A percentile compares a stretch with the other conserved stretches of the same genome.
phyloP scores from a whole-genome alignment of 2,888 invertebrate species.

The Lasiommata megera region DNA sequence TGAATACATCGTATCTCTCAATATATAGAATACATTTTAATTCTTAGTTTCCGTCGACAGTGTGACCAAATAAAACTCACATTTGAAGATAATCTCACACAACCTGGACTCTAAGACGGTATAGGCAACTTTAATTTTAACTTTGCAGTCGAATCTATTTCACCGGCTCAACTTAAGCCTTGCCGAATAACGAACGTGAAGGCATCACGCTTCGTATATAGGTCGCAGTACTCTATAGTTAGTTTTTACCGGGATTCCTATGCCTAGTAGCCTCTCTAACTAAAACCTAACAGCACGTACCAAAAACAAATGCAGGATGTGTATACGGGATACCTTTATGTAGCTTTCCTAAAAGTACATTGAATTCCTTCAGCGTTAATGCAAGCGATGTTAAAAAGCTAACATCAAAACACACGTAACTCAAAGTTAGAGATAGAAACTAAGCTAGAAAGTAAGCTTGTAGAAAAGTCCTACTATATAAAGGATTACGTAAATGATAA shows the following conservation, averaged over 20 bases:
- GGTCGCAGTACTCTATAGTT: not conserved
- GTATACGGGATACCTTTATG: too few species aligned
- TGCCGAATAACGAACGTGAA: not conserved
- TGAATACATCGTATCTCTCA: too few species aligned
- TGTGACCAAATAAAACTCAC: not conserved
- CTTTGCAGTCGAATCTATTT: slow-evolving; percentile 6
- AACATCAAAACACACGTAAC: too few species aligned
- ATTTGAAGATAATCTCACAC: not conserved
- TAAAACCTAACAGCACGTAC: not conserved
- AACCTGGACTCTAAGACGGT: not conserved
- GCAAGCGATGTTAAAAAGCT: too few species aligned
- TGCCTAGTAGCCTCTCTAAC: not conserved
- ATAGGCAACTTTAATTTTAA: slow-evolving; percentile 1
- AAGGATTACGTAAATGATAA: too few species aligned
- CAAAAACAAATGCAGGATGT: not conserved
- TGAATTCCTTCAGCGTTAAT: too few species aligned
- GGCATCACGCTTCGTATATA: not conserved
- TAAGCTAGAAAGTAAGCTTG: too few species aligned
- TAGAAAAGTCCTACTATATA: too few species aligned
- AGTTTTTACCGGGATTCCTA: not conserved
- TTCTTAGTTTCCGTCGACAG: too few species aligned
- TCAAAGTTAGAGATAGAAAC: too few species aligned
- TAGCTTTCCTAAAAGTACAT: too few species aligned
- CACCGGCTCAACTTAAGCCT: not conserved
- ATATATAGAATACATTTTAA: too few species aligned